These are phyloP conservation scores for Aelia acuminata DNA, from an alignment of 2,888 invertebrate genomes.

Conservation along the genomic window DNA sequence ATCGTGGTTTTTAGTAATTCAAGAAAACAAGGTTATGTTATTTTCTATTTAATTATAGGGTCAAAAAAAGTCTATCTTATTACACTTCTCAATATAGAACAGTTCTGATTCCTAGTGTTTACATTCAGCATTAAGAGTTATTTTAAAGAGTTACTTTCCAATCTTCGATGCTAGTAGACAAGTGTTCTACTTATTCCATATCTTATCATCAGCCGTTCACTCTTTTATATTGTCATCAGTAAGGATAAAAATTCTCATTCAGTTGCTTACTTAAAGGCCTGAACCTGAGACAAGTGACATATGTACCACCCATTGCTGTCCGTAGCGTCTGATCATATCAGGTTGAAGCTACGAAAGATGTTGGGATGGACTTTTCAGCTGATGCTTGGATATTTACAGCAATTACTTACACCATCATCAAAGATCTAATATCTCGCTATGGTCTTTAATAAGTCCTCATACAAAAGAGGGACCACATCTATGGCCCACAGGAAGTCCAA, in stretches of 20 bases:
- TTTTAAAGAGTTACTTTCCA: no score
- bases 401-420: neutral
- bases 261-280: neutral
- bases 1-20: no score
- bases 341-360: neutral
- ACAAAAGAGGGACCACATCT: neutral
- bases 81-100: no score
- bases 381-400: no score
- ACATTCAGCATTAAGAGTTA: no score
- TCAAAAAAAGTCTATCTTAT: no score
- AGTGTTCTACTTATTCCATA: neutral
- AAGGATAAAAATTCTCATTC: neutral
- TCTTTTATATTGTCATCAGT: neutral
- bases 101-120: no score
- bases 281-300: no score
- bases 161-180: no score
- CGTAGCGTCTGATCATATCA: neutral
- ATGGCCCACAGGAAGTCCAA: conserved; percentile 38
- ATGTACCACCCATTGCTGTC: neutral
- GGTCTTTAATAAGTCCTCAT: neutral
- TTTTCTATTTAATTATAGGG: no score
- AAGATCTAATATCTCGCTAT: neutral
- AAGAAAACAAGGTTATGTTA: no score
- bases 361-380: neutral
- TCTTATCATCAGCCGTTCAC: neutral